Evolutionary conservation across 1,140 invertebrate species (phyloP).

Genomic region (Achatina immaculata): DNA sequence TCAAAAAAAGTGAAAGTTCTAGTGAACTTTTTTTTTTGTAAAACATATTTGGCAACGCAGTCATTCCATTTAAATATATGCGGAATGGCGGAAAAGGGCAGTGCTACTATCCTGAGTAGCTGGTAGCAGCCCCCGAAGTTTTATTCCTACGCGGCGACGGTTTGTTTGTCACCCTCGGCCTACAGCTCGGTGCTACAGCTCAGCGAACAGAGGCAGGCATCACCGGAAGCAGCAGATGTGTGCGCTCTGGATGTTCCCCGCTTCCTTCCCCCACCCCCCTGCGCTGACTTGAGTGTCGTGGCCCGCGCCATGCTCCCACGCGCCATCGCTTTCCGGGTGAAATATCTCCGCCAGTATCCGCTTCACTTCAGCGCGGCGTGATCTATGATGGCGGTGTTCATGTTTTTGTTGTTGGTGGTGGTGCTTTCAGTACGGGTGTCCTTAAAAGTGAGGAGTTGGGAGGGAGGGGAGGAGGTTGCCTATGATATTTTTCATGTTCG

Average conservation of each 20-base stretch:
- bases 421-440: no score
- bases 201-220: background rate
- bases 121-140: background rate
- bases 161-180: conserved; percentile 1
- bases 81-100: no score
- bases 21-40: no score
- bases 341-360: background rate
- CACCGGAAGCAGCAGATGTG: background rate
- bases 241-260: background rate
- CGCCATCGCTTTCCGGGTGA: background rate
- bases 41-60: no score
- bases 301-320: background rate
- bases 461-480: no score
- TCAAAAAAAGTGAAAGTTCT: no score
- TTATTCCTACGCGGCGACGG: background rate
- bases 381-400: no score
- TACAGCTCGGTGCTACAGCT: background rate
- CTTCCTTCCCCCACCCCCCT: background rate
- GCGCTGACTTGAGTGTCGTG: background rate
- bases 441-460: no score
- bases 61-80: no score
- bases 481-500: no score
- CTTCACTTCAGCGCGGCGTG: no score
- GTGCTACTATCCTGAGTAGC: background rate
- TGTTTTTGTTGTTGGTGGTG: no score